Evolutionary conservation across 1,140 invertebrate genomes (phyloP), one percentile per base, ranked within the genome.

Genomic region (Diplogasteroides magnus): DNA sequence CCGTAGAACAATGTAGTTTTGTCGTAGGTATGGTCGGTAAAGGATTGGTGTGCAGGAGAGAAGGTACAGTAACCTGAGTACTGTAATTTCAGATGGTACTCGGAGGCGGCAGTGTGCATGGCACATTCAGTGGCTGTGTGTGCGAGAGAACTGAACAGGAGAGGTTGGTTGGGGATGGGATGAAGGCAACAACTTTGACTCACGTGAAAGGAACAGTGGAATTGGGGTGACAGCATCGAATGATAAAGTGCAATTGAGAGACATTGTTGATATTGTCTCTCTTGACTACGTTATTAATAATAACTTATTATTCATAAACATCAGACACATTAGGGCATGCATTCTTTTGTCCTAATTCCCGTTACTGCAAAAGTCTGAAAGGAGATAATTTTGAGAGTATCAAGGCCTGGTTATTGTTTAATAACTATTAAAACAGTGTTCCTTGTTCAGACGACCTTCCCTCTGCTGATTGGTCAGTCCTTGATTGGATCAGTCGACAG

Each of bases 71-170:
- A n/a, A 56, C 48, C 15, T 14, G 26, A 63, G 15, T 63, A 13
- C 27, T 60, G 32, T 25, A 29, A 55, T 27, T 63, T 91, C 81
- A 87, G 86, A 23, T 90, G 93, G 85, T 89, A 88, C 79, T 91
- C 91, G 1, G 91, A 92, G 85, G 88, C 88, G 13, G 76, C 81
- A 32, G 80, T 81, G n/a, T 82, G 80, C 61, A 79, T 82, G 57
- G 79, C 81, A 1, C 80, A 82, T 73, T 76, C 74, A 1, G 68
- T 83, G 23, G 80, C 78, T 2, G 83, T 82, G 26, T 78, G 82
- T 62, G 80, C 76, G 11, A 83, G 80, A 66, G 79, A 82, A 60
- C 64, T 82, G 26, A 66, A 80, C 70, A 71, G 66, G 58, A 55
- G 56, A 61, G 29, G 37, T 76, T 32, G 32, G 61, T n/a, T n/a